phyloP scores from a whole-genome alignment of 2,797 vertebrate species.

The Fringilla coelebs region DNA sequence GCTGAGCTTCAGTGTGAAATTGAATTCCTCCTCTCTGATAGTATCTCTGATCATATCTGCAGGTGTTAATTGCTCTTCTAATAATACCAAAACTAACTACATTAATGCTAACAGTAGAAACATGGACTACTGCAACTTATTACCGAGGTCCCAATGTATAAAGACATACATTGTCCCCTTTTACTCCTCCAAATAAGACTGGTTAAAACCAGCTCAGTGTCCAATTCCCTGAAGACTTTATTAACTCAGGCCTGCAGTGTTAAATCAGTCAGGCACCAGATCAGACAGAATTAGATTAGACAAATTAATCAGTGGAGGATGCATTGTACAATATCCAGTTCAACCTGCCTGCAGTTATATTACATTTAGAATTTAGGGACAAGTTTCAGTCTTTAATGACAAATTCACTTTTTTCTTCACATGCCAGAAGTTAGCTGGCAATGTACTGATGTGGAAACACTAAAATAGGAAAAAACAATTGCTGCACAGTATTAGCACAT shows the following conservation, averaged over 20 bases:
- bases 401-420: background rate
- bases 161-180: constrained; percentile 24
- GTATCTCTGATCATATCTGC: constrained; percentile 46
- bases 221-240: constrained; percentile 45
- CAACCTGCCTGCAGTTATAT: background rate
- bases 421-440: background rate
- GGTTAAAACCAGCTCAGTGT: constrained; percentile 8
- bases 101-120: constrained; percentile 39
- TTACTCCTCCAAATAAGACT: constrained; percentile 28
- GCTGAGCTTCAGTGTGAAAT: background rate
- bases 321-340: constrained; percentile 6
- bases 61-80: constrained; percentile 69
- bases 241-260: constrained; percentile 42
- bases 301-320: constrained; percentile 55
- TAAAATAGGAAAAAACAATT: background rate
- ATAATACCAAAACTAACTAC: constrained; percentile 56
- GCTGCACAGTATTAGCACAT: background rate
- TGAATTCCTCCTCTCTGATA: constrained; percentile 19
- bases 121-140: constrained; percentile 14
- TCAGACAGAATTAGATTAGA: constrained; percentile 51
- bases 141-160: constrained; percentile 21
- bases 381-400: background rate
- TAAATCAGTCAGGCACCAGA: constrained; percentile 45
- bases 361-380: background rate
- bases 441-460: background rate